Evolutionary conservation across 2,113 vertebrate genomes (phyloP), one percentile per base, ranked within the genome.

Genomic region (Platanista minor): DNA sequence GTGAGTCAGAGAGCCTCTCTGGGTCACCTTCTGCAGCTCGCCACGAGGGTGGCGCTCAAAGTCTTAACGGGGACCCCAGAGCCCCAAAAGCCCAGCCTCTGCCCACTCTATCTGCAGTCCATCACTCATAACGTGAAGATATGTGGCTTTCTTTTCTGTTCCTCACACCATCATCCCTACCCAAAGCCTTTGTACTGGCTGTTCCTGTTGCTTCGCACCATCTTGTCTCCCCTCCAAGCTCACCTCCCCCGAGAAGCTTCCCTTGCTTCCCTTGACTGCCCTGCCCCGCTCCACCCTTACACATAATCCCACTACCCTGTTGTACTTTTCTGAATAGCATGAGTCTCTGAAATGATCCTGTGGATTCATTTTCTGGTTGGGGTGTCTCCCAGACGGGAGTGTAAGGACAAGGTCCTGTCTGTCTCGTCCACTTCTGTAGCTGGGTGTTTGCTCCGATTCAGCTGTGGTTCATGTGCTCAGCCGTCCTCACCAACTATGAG

Each of bases 391-490:
- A 1, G 0, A 2, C 4, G 10, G 52, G 43, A 29, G 2, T 29
- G 29, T 41, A 13, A 49, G 6, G 46, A 49, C 66, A 80, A 39
- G 29, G 15, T 36, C 46, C 43, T 20, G 14, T 49, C 62, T 31
- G 11, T 62, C 72, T 46, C 3, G 3, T 36, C 64, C 54, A 5
- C 52, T 39, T 94, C 39, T 67, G 43, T 13, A 39, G 25, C n/a
- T 72, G 62, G 54, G 33, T 41, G 13, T 78, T 86, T 17, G 25
- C 43, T 59, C 43, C 66, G 33, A 4, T 52, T 86, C 83, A 27
- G 1, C 75, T 54, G 11, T 3, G 6, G 33, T 46, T 62, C 12
- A 0, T 6, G 52, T 41, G 17, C 27, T 67, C 29, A 18, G 23
- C 49, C 57, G 80, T 54, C 69, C 77, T 82, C 5, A 23, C 36